These are phyloP conservation scores for Cheirogaleus major DNA, from an alignment of 2,797 vertebrate genomes.

Conservation along the genomic window DNA sequence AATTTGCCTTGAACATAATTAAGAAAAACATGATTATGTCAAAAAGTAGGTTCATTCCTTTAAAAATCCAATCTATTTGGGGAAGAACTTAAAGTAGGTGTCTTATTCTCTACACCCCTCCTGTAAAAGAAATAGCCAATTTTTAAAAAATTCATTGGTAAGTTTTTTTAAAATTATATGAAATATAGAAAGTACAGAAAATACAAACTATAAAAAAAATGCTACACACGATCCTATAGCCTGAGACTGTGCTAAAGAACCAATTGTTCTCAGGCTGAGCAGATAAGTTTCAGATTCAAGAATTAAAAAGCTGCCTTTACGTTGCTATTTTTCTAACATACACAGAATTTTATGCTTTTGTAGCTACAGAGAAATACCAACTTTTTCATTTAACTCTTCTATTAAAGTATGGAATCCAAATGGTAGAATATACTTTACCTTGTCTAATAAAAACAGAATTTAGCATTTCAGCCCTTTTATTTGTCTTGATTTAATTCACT, in stretches of 20 bases:
- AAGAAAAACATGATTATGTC: background rate
- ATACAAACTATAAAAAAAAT: background rate
- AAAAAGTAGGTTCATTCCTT: background rate
- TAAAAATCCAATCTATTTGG: background rate
- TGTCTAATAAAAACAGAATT: background rate
- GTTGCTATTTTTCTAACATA: background rate
- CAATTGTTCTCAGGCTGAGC: background rate
- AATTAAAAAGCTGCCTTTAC: background rate
- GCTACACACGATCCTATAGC: background rate
- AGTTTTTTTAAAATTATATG: background rate
- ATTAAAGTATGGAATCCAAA: background rate
- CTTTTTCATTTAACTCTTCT: slow-evolving; percentile 4
- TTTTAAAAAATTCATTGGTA: background rate
- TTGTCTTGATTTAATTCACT: background rate
- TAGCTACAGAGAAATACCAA: background rate
- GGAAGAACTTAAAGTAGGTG: background rate
- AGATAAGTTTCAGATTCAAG: background rate
- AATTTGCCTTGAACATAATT: background rate
- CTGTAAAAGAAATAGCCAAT: background rate
- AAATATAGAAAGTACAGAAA: background rate
- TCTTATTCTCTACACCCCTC: background rate
- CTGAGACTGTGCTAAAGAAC: background rate
- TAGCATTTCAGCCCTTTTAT: background rate
- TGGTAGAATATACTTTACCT: background rate
- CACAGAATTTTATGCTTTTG: background rate